Percentiles rank a stretch among this genome's conserved stretches.
phyloP scores from a whole-genome alignment of 2,113 vertebrate genomes.

The Pollachius pollachius region DNA sequence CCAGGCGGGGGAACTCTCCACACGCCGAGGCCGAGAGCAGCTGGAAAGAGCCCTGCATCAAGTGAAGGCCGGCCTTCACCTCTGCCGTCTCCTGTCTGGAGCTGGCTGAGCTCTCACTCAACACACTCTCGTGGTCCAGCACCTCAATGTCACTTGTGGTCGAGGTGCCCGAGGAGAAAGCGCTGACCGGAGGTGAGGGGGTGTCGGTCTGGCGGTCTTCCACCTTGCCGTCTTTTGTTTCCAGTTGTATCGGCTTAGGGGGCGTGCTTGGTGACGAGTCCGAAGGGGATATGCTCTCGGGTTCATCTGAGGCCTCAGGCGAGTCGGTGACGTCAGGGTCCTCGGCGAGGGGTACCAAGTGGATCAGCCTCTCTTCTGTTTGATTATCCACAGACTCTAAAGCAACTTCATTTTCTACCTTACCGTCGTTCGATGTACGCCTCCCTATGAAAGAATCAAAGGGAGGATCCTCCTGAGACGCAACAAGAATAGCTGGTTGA shows the following conservation, averaged over 20 bases:
- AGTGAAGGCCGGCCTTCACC: conserved; percentile 85
- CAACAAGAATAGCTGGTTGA: conserved; percentile 44
- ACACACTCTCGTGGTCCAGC: conserved; percentile 94
- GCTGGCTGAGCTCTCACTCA: conserved; percentile 96
- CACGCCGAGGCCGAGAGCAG: conserved; percentile 91
- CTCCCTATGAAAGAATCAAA: conserved; percentile 27
- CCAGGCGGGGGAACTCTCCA: conserved; percentile 84
- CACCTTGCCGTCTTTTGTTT: conserved; percentile 84
- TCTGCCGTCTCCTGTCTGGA: conserved; percentile 91
- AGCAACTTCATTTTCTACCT: conserved; percentile 20
- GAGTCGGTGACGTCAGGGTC: conserved; percentile 30
- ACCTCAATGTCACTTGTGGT: conserved; percentile 99
- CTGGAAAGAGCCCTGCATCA: conserved; percentile 98
- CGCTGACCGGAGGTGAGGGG: conserved; percentile 92
- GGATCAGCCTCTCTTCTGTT: conserved; percentile 30
- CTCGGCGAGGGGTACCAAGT: conserved; percentile 12
- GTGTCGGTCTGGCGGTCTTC: conserved; percentile 97
- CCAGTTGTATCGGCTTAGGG: conserved; percentile 75
- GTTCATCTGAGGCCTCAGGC: conserved; percentile 15
- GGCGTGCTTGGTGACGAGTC: conserved; percentile 56
- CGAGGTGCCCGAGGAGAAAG: conserved; percentile 96
- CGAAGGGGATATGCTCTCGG: conserved; percentile 48
- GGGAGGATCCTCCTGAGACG: conserved; percentile 27
- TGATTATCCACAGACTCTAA: conserved; percentile 27
- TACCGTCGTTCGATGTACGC: not conserved